A percentile compares a stretch with the other conserved stretches of the same genome.
phyloP scores from a whole-genome alignment of 2,888 invertebrate species.

The Rapana venosa region DNA sequence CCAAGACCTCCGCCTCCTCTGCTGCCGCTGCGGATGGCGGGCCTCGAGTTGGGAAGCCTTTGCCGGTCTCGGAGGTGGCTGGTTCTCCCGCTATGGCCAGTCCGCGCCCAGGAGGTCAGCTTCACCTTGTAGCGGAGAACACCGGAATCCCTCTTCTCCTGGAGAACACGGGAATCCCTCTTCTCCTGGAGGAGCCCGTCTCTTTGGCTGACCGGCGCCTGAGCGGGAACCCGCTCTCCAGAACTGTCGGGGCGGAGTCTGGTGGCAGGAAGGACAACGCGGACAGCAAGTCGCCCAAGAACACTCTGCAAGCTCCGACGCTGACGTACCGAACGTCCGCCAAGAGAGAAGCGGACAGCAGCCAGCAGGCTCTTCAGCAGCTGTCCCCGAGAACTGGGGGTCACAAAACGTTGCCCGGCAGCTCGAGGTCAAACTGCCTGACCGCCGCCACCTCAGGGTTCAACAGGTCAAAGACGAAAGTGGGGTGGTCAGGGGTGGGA shows the following conservation, averaged over 20 bases:
- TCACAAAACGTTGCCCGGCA: neutral
- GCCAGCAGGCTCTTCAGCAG: neutral
- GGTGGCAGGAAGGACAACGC: neutral
- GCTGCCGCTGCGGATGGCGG: neutral
- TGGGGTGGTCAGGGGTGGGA: neutral
- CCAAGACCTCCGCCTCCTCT: neutral
- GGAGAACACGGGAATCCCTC: neutral
- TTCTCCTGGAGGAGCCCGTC: neutral
- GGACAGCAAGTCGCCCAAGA: neutral
- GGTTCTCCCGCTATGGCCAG: neutral
- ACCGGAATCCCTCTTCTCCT: neutral
- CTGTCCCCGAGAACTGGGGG: neutral
- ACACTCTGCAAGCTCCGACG: neutral
- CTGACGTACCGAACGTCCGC: neutral
- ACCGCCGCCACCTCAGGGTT: neutral
- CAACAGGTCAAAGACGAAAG: slow-evolving; percentile 6
- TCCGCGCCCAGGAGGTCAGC: neutral
- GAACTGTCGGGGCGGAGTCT: neutral
- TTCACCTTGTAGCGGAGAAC: neutral
- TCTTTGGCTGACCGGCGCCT: neutral
- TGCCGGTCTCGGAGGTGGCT: neutral
- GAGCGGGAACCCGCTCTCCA: too few species aligned
- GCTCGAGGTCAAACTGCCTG: neutral
- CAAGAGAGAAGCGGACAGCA: neutral
- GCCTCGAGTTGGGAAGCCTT: neutral